Conservation (phyloP, 2,888 invertebrate genomes). For the Cataglyphis rosenhaueri region DNA sequence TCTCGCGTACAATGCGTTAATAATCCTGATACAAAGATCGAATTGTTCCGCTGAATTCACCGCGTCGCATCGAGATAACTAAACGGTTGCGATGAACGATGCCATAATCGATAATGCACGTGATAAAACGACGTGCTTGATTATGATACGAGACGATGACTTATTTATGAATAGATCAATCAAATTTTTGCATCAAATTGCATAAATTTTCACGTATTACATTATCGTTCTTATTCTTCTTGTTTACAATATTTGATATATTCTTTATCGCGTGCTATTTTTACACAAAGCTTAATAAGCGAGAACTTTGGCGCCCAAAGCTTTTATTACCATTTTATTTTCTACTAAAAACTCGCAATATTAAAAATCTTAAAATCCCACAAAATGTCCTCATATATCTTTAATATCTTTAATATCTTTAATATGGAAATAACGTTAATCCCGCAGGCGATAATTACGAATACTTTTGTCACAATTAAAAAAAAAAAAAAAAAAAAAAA, state of each 20-base stretch:
- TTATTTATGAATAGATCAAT: neutral
- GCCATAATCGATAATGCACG: neutral
- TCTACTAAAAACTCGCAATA: neutral
- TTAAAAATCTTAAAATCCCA: neutral
- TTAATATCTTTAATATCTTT: neutral
- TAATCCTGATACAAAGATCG: slow-evolving; percentile 26
- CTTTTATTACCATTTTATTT: neutral
- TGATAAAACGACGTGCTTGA: slow-evolving; percentile 17
- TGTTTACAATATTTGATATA: neutral
- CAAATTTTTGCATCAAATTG: neutral
- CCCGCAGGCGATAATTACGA: neutral
- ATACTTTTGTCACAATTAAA: neutral
- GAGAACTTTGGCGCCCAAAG: neutral
- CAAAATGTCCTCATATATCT: neutral
- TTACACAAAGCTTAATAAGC: neutral
- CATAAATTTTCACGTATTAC: slow-evolving; percentile 5
- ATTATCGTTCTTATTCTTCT: neutral
- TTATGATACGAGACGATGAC: neutral
- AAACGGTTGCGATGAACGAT: neutral
- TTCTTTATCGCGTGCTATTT: neutral
- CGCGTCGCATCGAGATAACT: slow-evolving; percentile 15
- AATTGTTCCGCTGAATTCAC: slow-evolving; percentile 29
- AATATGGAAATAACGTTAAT: neutral
- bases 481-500: neutral
- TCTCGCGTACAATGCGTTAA: slow-evolving; percentile 10